Evolutionary conservation across 2,113 vertebrate species (phyloP).

Genomic region (Pandion haliaetus): DNA sequence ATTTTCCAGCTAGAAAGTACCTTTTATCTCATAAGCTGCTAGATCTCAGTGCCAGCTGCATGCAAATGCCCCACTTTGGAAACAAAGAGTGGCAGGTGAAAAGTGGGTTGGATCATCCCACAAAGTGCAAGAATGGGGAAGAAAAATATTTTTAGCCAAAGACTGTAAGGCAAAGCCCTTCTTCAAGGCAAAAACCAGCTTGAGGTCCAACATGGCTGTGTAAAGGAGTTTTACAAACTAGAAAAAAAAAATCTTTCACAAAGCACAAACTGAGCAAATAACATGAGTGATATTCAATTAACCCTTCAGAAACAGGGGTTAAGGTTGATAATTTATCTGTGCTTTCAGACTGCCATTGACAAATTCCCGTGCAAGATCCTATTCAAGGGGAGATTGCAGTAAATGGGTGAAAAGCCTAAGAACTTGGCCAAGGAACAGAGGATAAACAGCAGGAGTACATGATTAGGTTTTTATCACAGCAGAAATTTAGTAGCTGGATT

Average conservation of each 20-base stretch:
- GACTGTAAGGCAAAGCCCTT: background rate
- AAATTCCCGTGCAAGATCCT: background rate
- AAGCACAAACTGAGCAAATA: background rate
- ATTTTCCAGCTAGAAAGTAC: conserved; percentile 8
- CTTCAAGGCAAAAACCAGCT: background rate
- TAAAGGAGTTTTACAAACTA: background rate
- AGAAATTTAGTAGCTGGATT: background rate
- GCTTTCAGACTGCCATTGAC: background rate
- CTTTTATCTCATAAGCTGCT: background rate
- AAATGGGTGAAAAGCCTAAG: background rate
- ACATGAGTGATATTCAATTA: background rate
- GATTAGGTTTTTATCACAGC: background rate
- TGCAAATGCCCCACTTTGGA: background rate
- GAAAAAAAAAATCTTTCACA: background rate
- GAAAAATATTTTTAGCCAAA: background rate
- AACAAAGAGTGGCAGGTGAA: background rate
- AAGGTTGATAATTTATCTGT: background rate
- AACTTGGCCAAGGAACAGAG: background rate
- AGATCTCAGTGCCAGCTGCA: background rate
- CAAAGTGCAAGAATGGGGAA: background rate
- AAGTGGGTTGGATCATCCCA: background rate
- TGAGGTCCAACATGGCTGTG: background rate
- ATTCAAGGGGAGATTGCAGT: background rate
- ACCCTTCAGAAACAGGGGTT: background rate
- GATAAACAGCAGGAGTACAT: background rate